These are phyloP conservation scores for Dinomys branickii DNA, from an alignment of 2,113 vertebrate species.

Conservation along the genomic window DNA sequence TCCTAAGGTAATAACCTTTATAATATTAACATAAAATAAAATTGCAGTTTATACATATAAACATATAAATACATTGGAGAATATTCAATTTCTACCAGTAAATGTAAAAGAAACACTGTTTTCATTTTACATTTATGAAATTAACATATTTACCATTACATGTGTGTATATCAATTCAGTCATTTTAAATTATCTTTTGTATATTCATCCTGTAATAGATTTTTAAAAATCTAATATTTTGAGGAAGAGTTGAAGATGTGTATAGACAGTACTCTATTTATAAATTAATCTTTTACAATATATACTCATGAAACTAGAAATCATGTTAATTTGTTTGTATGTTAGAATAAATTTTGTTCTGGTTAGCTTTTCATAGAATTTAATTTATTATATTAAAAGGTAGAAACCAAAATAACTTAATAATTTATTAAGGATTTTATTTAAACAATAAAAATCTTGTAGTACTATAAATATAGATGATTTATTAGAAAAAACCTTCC, in stretches of 20 bases:
- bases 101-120: background rate
- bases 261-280: background rate
- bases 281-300: constrained; percentile 52
- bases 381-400: constrained; percentile 71
- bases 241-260: background rate
- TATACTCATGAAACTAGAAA: constrained; percentile 18
- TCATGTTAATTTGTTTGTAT: background rate
- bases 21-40: background rate
- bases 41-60: background rate
- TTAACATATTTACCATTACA: background rate
- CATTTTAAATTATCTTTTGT: background rate
- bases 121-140: background rate
- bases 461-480: constrained; percentile 57
- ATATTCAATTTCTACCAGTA: background rate
- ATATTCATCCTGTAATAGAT: background rate
- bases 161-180: background rate
- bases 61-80: background rate
- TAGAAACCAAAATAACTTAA: constrained; percentile 43
- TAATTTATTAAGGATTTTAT: constrained; percentile 71
- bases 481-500: constrained; percentile 31
- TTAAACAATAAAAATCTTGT: background rate
- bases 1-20: background rate
- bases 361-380: background rate
- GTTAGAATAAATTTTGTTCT: constrained; percentile 56
- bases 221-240: background rate